Evolutionary conservation across 2,888 invertebrate species (phyloP).

Genomic region (Andrena flavipes): DNA sequence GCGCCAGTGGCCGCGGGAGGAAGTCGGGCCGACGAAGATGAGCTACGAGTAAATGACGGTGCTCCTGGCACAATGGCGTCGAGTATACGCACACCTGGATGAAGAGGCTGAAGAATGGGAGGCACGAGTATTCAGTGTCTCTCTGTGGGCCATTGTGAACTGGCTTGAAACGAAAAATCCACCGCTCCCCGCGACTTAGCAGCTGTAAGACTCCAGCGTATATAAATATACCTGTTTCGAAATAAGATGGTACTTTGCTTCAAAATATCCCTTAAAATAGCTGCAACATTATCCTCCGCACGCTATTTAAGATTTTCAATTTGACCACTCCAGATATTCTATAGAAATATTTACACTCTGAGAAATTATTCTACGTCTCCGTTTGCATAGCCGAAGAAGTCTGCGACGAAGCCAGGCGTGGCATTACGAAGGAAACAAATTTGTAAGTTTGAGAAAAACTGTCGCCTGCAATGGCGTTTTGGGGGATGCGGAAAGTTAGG

Average conservation of each 20-base stretch:
- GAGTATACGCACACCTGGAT: slow-evolving; percentile 36
- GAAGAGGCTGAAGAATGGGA: slow-evolving; percentile 19
- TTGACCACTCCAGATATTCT: too few species aligned
- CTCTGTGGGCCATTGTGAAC: slow-evolving; percentile 37
- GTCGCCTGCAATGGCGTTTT: background rate
- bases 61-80: slow-evolving; percentile 40
- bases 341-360: too few species aligned
- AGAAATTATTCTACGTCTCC: too few species aligned
- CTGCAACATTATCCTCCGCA: too few species aligned
- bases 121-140: slow-evolving; percentile 30
- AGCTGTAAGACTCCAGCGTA: background rate
- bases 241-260: too few species aligned
- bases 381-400: too few species aligned
- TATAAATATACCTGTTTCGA: too few species aligned
- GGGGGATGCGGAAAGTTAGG: background rate
- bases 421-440: background rate
- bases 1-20: slow-evolving; percentile 30
- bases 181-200: background rate
- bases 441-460: background rate
- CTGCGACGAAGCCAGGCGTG: too few species aligned
- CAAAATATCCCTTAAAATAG: too few species aligned
- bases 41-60: slow-evolving; percentile 43
- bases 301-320: too few species aligned
- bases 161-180: slow-evolving; percentile 31
- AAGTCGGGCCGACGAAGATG: slow-evolving; percentile 48